Percentiles rank a stretch among this genome's conserved stretches.
Evolutionary conservation across 2,888 invertebrate species (phyloP).

Genomic region (Cotesia congregata): DNA sequence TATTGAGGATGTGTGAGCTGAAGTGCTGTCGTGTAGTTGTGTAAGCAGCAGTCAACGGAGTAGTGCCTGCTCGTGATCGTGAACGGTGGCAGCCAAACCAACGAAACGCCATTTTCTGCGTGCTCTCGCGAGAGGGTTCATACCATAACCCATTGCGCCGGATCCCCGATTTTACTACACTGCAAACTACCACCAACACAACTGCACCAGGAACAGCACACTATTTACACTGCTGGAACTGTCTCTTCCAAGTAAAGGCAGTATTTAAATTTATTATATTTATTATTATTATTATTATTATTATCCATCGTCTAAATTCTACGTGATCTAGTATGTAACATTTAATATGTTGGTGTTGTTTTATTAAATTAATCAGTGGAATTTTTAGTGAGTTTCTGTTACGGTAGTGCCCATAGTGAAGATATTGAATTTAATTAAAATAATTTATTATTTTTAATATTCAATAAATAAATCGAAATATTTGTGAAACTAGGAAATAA

Average conservation of each 20-base stretch:
- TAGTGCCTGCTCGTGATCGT: neutral
- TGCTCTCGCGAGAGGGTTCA: conserved; percentile 28
- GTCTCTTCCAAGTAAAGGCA: neutral
- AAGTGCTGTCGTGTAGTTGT: neutral
- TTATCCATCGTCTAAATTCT: too few species aligned
- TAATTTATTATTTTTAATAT: neutral
- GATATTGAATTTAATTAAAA: neutral
- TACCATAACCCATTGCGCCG: conserved; percentile 33
- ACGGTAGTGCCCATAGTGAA: neutral
- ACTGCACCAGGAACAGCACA: neutral
- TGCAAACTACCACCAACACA: neutral
- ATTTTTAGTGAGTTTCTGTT: neutral
- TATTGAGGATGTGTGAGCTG: neutral
- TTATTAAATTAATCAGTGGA: neutral
- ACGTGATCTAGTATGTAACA: neutral
- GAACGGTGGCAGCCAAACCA: conserved; percentile 26
- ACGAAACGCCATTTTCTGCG: conserved; percentile 50
- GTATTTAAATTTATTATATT: too few species aligned
- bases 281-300: too few species aligned
- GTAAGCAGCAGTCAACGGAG: neutral
- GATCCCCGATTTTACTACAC: neutral
- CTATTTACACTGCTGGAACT: conserved; percentile 11
- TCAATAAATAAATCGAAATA: neutral
- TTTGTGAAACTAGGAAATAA: conserved; percentile 15
- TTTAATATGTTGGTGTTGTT: neutral